Conservation (phyloP, 2,888 invertebrate species). For the Pterostichus niger region DNA sequence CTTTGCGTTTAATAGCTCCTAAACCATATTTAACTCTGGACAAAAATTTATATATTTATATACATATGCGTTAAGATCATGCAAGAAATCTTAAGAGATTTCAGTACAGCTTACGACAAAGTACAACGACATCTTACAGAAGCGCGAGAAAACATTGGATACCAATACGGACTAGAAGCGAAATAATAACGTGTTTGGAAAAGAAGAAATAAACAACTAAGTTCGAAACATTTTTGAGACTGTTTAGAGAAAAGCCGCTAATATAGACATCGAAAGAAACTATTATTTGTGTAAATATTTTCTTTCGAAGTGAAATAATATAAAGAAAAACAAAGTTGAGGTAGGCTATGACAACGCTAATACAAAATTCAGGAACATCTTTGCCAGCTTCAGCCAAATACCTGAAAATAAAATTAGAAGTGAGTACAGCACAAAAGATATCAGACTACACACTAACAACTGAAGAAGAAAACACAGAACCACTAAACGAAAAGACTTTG, state of each 20-base stretch:
- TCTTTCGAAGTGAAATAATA: conserved; percentile 7
- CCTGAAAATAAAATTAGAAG: conserved; percentile 65
- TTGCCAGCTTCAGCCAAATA: conserved; percentile 57
- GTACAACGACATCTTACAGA: conserved; percentile 26
- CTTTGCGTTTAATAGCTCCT: conserved; percentile 20
- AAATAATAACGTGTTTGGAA: conserved; percentile 19
- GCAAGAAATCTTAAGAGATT: conserved; percentile 17
- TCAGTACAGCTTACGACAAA: conserved; percentile 1
- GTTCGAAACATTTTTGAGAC: background rate
- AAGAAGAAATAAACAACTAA: background rate
- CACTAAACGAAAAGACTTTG: conserved; percentile 39
- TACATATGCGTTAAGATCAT: conserved; percentile 27
- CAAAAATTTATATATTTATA: background rate
- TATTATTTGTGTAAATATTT: background rate
- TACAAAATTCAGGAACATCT: conserved; percentile 52
- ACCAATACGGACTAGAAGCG: conserved; percentile 9
- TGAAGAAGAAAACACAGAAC: conserved; percentile 27
- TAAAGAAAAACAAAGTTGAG: conserved; percentile 32
- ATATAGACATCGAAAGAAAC: background rate
- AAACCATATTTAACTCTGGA: background rate
- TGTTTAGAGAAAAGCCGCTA: conserved; percentile 23
- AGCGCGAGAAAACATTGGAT: conserved; percentile 8
- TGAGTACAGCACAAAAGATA: conserved; percentile 54
- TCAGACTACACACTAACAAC: conserved; percentile 54
- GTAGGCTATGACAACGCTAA: conserved; percentile 28